Evolutionary conservation across 1,140 invertebrate genomes (phyloP).

Genomic region (Spodoptera litura): DNA sequence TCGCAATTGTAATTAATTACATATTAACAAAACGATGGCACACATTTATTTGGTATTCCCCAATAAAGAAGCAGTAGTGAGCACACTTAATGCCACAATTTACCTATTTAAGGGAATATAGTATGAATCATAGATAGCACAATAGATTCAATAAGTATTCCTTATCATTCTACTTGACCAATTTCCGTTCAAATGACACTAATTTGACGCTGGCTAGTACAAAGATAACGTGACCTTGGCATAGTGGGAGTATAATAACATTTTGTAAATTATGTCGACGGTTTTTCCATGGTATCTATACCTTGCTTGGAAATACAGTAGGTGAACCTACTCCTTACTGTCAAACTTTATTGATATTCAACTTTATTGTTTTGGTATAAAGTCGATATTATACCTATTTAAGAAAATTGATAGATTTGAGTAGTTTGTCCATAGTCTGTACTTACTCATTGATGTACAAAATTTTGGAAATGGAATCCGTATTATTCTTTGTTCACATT

Average conservation of each 20-base stretch:
- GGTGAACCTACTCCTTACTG: too few relatives aligned
- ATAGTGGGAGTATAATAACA: constrained; percentile 8
- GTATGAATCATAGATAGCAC: neutral
- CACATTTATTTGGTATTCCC: neutral
- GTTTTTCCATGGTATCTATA: neutral
- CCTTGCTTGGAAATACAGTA: neutral
- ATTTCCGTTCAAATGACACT: constrained; percentile 44
- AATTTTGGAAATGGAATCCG: too few relatives aligned
- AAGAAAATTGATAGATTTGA: too few relatives aligned
- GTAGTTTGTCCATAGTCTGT: too few relatives aligned
- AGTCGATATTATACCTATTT: too few relatives aligned
- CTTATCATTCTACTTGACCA: constrained; percentile 45
- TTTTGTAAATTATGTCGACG: constrained; percentile 7
- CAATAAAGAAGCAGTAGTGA: neutral
- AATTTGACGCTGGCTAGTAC: constrained; percentile 30
- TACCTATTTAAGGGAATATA: neutral
- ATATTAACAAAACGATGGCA: neutral
- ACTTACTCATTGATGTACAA: too few relatives aligned
- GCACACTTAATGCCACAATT: neutral
- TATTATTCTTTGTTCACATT: too few relatives aligned
- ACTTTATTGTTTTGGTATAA: too few relatives aligned
- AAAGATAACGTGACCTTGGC: constrained; percentile 42
- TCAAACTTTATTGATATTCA: too few relatives aligned
- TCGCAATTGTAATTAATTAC: neutral
- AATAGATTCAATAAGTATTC: constrained; percentile 36